Conservation (phyloP, 2,888 invertebrate species). For the Orchesellides sinensis region DNA sequence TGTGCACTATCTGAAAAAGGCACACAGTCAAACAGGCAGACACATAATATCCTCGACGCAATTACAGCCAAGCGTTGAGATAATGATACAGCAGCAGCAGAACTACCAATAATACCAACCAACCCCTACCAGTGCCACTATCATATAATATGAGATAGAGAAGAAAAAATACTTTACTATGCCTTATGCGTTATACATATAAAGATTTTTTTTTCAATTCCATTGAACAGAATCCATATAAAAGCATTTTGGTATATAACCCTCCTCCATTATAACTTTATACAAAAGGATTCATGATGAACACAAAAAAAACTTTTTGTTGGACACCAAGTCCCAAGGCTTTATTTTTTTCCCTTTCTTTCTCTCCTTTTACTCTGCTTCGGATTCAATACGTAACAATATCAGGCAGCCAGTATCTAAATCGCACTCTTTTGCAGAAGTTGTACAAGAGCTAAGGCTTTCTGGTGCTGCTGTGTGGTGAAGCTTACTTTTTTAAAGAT, state of each 20-base stretch:
- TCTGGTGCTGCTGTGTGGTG: background rate
- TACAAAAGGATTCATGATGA: conserved; percentile 57
- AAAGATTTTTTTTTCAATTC: conserved; percentile 35
- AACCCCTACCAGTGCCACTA: background rate
- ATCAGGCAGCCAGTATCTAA: conserved; percentile 9
- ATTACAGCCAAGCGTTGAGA: conserved; percentile 41
- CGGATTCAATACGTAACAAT: background rate
- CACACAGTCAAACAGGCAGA: conserved; percentile 21
- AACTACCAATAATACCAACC: background rate
- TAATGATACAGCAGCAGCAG: conserved; percentile 41
- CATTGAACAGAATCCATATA: conserved; percentile 52
- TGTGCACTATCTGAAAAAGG: conserved; percentile 35
- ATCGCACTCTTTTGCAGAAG: conserved; percentile 24
- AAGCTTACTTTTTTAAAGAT: conserved; percentile 8
- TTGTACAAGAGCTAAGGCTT: background rate
- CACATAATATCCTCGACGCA: conserved; percentile 39
- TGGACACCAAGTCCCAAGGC: conserved; percentile 62
- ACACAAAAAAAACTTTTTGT: conserved; percentile 51
- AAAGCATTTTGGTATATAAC: conserved; percentile 4
- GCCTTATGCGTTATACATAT: conserved; percentile 2
- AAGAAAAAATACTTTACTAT: conserved; percentile 42
- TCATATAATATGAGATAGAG: background rate
- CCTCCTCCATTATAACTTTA: conserved; percentile 25
- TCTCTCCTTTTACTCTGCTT: background rate
- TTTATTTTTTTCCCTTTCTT: conserved; percentile 25